Evolutionary conservation across 2,888 invertebrate species (phyloP).

Genomic region (Tromatobia lineatoria): DNA sequence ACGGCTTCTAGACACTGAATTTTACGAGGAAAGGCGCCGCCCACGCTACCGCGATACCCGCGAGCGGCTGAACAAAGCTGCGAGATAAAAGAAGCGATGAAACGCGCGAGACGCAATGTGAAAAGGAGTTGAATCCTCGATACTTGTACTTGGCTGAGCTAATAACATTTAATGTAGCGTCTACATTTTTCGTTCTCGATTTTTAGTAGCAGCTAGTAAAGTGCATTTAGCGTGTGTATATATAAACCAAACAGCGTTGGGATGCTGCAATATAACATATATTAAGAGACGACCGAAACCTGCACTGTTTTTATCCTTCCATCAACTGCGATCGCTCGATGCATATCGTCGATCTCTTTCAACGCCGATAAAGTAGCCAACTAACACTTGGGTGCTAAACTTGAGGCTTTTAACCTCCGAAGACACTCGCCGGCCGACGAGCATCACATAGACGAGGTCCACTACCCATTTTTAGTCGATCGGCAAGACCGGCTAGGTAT

Average conservation of each 20-base stretch:
- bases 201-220: slow-evolving; percentile 19
- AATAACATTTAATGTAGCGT: slow-evolving; percentile 42
- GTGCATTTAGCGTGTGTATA: slow-evolving; percentile 35
- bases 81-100: slow-evolving; percentile 36
- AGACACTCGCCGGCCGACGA: slow-evolving; percentile 31
- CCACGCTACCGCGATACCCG: slow-evolving; percentile 44
- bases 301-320: background rate
- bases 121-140: slow-evolving; percentile 26
- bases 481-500: slow-evolving; percentile 41
- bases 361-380: slow-evolving; percentile 66
- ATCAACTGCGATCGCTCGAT: slow-evolving; percentile 25
- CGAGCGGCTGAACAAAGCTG: slow-evolving; percentile 43
- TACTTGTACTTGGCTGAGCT: background rate
- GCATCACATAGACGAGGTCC: slow-evolving; percentile 15
- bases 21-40: slow-evolving; percentile 63
- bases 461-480: slow-evolving; percentile 25
- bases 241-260: background rate
- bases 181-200: slow-evolving; percentile 5
- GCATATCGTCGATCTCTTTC: slow-evolving; percentile 60
- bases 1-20: slow-evolving; percentile 61
- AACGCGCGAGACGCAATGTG: slow-evolving; percentile 7
- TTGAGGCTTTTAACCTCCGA: slow-evolving; percentile 74
- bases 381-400: slow-evolving; percentile 79
- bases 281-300: background rate
- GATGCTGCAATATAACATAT: slow-evolving; percentile 21